These are phyloP conservation scores for Passer domesticus DNA, from an alignment of 2,113 vertebrate genomes.

Conservation along the genomic window DNA sequence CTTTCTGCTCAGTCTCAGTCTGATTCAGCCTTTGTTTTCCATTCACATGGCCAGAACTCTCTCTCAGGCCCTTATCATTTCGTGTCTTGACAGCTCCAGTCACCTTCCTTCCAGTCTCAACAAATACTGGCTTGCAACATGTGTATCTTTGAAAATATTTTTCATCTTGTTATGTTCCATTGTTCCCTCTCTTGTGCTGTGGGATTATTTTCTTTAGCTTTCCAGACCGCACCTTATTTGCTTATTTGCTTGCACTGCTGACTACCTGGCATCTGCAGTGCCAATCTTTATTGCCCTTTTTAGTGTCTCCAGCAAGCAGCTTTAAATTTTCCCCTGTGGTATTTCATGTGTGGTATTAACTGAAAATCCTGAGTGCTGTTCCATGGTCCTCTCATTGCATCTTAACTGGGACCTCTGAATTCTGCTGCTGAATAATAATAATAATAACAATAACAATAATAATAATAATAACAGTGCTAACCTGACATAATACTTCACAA, in stretches of 20 bases:
- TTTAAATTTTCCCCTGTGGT: not conserved
- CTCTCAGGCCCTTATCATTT: constrained; percentile 33
- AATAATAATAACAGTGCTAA: not conserved
- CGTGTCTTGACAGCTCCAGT: constrained; percentile 35
- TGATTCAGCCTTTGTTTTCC: constrained; percentile 50
- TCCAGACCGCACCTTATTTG: not conserved
- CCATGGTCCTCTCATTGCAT: not conserved
- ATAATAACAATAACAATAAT: too few relatives aligned
- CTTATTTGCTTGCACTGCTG: not conserved
- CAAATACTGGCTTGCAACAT: constrained; percentile 34
- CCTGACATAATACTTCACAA: not conserved
- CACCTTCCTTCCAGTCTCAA: constrained; percentile 4
- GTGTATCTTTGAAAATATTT: not conserved
- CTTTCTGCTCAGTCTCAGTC: not conserved
- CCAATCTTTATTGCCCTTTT: not conserved
- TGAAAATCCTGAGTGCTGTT: not conserved
- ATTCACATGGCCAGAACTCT: not conserved
- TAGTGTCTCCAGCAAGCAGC: not conserved
- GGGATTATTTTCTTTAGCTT: constrained; percentile 22
- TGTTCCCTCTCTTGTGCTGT: constrained; percentile 22
- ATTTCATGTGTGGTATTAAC: not conserved
- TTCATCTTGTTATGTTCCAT: not conserved
- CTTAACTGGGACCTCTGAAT: not conserved
- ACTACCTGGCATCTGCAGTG: not conserved
- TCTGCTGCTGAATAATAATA: not conserved